These are phyloP conservation scores for Eupithecia dodoneata DNA, from an alignment of 2,888 invertebrate genomes.

Conservation along the genomic window DNA sequence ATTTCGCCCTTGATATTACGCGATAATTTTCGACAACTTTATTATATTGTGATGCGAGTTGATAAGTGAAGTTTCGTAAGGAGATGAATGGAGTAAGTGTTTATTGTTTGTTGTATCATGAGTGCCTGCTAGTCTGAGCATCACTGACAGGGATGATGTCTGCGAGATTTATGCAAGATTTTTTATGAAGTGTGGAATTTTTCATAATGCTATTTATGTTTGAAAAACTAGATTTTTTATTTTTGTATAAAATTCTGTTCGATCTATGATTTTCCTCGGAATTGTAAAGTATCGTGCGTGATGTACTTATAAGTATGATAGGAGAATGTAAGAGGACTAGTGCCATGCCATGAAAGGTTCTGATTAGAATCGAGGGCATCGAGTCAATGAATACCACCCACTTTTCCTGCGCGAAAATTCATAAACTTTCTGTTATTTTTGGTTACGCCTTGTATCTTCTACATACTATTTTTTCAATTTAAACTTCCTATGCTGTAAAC, in stretches of 20 bases:
- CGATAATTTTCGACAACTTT: constrained; percentile 27
- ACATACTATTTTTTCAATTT: constrained; percentile 67
- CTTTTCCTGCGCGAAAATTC: constrained; percentile 79
- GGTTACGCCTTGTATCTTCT: constrained; percentile 70
- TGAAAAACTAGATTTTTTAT: constrained; percentile 43
- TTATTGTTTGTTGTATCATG: constrained; percentile 52
- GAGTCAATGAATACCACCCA: constrained; percentile 83
- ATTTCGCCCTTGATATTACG: constrained; percentile 34
- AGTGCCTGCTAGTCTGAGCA: constrained; percentile 83
- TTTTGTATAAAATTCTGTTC: constrained; percentile 48
- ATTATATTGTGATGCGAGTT: constrained; percentile 37
- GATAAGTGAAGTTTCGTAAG: constrained; percentile 36
- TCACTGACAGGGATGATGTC: constrained; percentile 83
- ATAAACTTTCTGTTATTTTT: constrained; percentile 60
- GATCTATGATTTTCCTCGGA: constrained; percentile 55
- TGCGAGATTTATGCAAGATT: constrained; percentile 83
- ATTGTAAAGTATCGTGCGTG: constrained; percentile 56
- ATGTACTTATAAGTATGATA: constrained; percentile 78
- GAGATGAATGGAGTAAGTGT: constrained; percentile 41
- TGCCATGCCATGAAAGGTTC: constrained; percentile 85
- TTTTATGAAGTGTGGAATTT: constrained; percentile 66
- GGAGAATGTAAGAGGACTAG: constrained; percentile 83
- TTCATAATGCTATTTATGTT: constrained; percentile 47
- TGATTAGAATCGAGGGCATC: constrained; percentile 82
- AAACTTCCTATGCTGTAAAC: constrained; percentile 70